Evolutionary conservation across 1,140 invertebrate genomes (phyloP), one percentile per base, ranked within the genome.

Genomic region (Atta texana): DNA sequence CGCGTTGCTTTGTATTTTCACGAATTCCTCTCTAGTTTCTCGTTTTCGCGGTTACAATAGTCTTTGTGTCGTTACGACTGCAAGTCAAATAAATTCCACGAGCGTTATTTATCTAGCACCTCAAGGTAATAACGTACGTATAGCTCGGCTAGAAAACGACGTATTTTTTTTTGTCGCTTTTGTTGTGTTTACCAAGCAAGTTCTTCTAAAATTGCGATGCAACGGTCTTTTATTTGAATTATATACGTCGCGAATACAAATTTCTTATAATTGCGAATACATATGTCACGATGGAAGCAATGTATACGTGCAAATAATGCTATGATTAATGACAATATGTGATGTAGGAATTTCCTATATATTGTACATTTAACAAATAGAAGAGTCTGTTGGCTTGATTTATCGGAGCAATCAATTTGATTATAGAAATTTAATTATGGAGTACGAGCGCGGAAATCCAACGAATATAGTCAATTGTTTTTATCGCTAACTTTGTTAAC

Each of bases 401-500:
- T 63, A 61, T 77, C 24, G 51, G 2, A 61, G 16, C 57, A 39
- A 18, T 77, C 24, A 24, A 77, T 63, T 77, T 77, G 39, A 63
- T 49, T 49, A 63, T n/a, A 80, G 28, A 68, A 49, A 76, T 63
- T 76, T 76, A 59, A 75, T 75, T 75, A 55, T 28, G 34, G 21
- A 76, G 28, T 78, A 64, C 10, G 59, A 8, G n/a, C 28, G n/a
- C 44, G 77, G 77, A 69, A 80, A 53, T 14, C 14, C 14, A 55
- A 77, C 57, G 39, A 77, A 49, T 64, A 61, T 61, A 12, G 34
- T 24, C 63, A 69, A 39, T 55, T n/a, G 64, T 80, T 68, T 69
- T 18, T 68, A 24, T 68, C 28, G n/a, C 64, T 80, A 80, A 80
- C 16, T 69, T 68, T 16, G 31, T 80, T 80, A 80, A 80, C 57